Percentiles rank a stretch among this genome's conserved stretches.
phyloP scores from a whole-genome alignment of 2,888 invertebrate genomes.

The Ethmia dodecea region DNA sequence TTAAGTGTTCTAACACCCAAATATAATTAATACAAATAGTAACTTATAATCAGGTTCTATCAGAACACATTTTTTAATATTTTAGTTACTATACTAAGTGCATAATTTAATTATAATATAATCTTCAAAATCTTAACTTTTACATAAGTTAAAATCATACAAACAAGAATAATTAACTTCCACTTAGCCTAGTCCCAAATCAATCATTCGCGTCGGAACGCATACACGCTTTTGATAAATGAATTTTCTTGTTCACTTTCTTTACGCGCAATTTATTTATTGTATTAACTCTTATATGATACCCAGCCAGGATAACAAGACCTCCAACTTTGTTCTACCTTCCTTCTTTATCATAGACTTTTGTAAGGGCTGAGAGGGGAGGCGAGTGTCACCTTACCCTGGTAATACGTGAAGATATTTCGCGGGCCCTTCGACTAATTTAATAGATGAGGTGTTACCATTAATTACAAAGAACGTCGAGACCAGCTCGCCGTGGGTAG shows the following conservation, averaged over 20 bases:
- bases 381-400: constrained; percentile 36
- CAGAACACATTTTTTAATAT: too few relatives aligned
- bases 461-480: constrained; percentile 76
- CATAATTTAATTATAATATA: too few relatives aligned
- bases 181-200: constrained; percentile 26
- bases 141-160: too few relatives aligned
- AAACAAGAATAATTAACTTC: too few relatives aligned
- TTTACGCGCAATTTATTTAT: constrained; percentile 72
- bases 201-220: constrained; percentile 46
- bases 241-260: constrained; percentile 68
- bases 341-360: constrained; percentile 1
- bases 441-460: constrained; percentile 76
- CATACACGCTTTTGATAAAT: constrained; percentile 60
- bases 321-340: too few relatives aligned
- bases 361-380: constrained; percentile 15
- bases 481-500: constrained; percentile 58
- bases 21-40: too few relatives aligned
- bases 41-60: too few relatives aligned
- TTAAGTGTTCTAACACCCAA: too few relatives aligned
- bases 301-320: too few relatives aligned
- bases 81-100: too few relatives aligned
- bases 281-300: constrained; percentile 59
- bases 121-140: too few relatives aligned
- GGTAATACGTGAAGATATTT: constrained; percentile 57
- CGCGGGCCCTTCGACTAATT: constrained; percentile 69